Conservation (phyloP, 2,797 vertebrate genomes). For the Nothura maculosa region DNA sequence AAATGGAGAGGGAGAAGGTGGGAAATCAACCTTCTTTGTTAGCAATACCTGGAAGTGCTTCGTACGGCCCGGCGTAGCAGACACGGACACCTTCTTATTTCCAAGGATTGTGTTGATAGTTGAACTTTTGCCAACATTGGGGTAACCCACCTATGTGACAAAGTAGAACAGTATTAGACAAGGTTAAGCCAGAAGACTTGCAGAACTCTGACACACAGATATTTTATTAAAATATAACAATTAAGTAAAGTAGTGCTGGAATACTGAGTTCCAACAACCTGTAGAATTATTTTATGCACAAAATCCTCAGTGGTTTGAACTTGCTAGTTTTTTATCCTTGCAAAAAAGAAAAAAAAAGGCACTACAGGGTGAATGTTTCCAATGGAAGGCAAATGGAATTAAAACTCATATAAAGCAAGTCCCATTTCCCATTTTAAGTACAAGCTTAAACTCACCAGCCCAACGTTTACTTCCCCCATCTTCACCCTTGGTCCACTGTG, state of each 20-base stretch:
- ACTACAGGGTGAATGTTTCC: background rate
- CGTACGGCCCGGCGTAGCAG: constrained; percentile 95
- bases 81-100: constrained; percentile 97
- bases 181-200: background rate
- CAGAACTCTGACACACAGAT: background rate
- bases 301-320: background rate
- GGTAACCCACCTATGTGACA: constrained; percentile 92
- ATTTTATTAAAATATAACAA: background rate
- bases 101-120: constrained; percentile 98
- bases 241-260: background rate
- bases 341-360: background rate
- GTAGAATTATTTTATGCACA: background rate
- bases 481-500: constrained; percentile 86
- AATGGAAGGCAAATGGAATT: background rate
- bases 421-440: background rate
- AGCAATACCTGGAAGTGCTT: constrained; percentile 96
- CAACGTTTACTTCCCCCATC: constrained; percentile 91
- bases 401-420: background rate
- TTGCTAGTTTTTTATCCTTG: background rate
- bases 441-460: constrained; percentile 81
- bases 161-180: background rate
- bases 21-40: background rate
- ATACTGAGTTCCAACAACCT: background rate
- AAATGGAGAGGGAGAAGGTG: no score
- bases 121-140: constrained; percentile 98